Evolutionary conservation across 2,113 vertebrate species (phyloP).

Genomic region (Sceloporus tristichus): DNA sequence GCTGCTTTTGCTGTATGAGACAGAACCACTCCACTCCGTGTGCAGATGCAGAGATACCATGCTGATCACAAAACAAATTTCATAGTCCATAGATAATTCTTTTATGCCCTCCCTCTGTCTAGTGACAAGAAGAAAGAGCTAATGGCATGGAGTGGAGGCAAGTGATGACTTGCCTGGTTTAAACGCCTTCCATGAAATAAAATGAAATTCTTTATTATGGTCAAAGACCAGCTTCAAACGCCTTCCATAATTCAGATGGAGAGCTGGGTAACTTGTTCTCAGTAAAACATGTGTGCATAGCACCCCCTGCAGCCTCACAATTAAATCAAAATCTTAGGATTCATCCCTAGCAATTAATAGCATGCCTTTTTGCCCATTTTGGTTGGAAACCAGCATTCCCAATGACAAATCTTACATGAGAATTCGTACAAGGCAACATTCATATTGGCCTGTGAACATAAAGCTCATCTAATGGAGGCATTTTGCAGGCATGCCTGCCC

Average conservation of each 20-base stretch:
- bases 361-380: neutral
- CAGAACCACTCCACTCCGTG: no score
- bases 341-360: fast-evolving
- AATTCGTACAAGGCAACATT: neutral
- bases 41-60: no score
- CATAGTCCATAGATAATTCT: neutral
- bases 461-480: neutral
- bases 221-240: no score
- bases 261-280: neutral
- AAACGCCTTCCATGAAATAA: neutral
- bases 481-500: neutral
- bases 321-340: neutral
- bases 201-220: no score
- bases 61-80: no score
- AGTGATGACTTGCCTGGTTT: neutral
- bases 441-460: neutral
- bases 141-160: neutral
- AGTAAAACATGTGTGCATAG: neutral
- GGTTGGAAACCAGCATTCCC: neutral
- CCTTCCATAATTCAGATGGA: neutral
- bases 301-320: slow-evolving; percentile 42
- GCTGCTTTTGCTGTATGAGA: no score
- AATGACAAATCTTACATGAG: neutral
- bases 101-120: neutral
- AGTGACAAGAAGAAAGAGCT: slow-evolving; percentile 17